Percentiles rank a stretch among this genome's conserved stretches.
Conservation (phyloP, 2,888 invertebrate species). For the Lasiommata megera region DNA sequence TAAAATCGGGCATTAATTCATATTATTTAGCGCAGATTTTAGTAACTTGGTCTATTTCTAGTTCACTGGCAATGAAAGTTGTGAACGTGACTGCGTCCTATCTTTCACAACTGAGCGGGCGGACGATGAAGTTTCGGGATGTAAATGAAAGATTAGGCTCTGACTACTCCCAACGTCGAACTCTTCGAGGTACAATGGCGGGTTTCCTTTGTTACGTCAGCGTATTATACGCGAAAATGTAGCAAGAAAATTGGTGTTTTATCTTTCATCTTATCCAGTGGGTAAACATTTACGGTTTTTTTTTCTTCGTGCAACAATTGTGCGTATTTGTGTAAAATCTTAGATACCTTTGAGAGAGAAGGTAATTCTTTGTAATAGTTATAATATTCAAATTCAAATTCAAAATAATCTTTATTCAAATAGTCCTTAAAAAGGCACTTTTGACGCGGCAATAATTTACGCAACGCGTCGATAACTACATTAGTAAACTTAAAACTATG, state of each 20-base stretch:
- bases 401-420: no score
- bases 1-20: no score
- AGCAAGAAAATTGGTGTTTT: background rate
- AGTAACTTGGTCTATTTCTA: background rate
- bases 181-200: slow-evolving; percentile 4
- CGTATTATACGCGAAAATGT: slow-evolving; percentile 2
- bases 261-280: background rate
- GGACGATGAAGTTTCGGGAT: slow-evolving; percentile 6
- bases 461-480: no score
- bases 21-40: no score
- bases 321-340: background rate
- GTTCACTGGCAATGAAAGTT: background rate
- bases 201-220: background rate
- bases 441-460: no score
- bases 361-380: background rate
- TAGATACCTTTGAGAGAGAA: background rate
- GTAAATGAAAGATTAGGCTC: slow-evolving; percentile 17
- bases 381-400: no score
- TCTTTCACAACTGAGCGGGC: slow-evolving; percentile 6
- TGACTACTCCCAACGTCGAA: slow-evolving; percentile 11
- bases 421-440: no score
- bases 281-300: background rate
- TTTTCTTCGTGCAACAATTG: background rate
- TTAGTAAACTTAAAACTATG: no score
- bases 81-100: background rate